phyloP scores from a whole-genome alignment of 2,113 vertebrate species.

The Argyrosomus japonicus region DNA sequence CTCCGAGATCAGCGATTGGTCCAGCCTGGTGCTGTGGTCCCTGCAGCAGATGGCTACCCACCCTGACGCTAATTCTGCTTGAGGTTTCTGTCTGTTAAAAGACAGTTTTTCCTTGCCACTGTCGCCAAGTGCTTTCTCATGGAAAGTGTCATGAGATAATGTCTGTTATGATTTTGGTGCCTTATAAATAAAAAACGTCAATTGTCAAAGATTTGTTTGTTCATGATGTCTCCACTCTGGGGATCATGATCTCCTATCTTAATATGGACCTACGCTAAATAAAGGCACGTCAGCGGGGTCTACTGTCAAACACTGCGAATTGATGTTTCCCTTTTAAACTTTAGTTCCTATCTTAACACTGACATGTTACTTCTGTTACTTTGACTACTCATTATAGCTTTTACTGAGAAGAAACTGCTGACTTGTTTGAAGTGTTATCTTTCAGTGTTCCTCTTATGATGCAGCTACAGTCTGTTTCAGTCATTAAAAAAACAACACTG shows the following conservation, averaged over 20 bases:
- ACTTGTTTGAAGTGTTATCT: neutral
- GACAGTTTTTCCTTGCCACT: no score
- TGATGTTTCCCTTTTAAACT: neutral
- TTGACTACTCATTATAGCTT: neutral
- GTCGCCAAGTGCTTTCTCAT: no score
- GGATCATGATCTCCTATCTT: neutral
- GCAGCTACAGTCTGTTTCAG: slow-evolving; percentile 12
- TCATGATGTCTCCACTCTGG: neutral
- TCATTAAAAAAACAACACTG: slow-evolving; percentile 16
- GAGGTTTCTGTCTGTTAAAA: no score
- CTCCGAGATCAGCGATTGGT: no score
- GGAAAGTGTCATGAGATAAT: no score
- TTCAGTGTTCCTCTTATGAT: neutral
- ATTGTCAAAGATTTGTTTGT: neutral
- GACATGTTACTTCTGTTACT: neutral
- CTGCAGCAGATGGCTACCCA: no score
- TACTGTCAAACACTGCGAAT: neutral
- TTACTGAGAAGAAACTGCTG: neutral
- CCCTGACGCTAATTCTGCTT: no score
- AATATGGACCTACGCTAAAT: neutral
- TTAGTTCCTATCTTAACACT: neutral
- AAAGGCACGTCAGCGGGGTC: neutral
- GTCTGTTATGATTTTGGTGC: no score
- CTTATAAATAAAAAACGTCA: no score
- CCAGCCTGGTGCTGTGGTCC: no score